Percentiles rank a stretch among this genome's conserved stretches.
These are phyloP conservation scores for Nebria salina DNA, from an alignment of 2,888 invertebrate genomes.

Conservation along the genomic window DNA sequence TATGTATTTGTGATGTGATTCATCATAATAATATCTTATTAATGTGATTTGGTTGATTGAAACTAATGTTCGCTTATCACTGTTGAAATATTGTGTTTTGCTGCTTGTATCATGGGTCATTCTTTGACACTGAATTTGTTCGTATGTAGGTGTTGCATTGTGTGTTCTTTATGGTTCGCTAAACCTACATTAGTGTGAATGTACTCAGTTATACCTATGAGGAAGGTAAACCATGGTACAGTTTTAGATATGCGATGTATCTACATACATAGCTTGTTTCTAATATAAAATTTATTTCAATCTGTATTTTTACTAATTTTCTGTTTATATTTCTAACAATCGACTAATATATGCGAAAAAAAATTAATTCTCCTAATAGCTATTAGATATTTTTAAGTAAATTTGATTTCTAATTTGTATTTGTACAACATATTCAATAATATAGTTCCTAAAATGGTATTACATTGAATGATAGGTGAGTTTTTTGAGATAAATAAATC, in stretches of 20 bases:
- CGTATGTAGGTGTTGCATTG: conserved; percentile 27
- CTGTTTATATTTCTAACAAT: too few species aligned
- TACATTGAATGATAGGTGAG: too few species aligned
- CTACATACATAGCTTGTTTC: not conserved
- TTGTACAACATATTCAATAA: too few species aligned
- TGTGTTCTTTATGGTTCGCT: conserved; percentile 31
- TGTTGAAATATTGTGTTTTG: not conserved
- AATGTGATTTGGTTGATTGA: not conserved
- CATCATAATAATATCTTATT: not conserved
- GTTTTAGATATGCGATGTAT: not conserved
- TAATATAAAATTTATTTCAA: not conserved
- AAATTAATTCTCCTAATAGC: too few species aligned
- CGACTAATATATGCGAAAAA: too few species aligned
- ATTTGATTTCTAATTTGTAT: too few species aligned
- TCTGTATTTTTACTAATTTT: not conserved
- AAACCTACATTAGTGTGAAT: conserved; percentile 29
- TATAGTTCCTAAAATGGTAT: too few species aligned
- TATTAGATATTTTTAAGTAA: too few species aligned
- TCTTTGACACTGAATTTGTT: not conserved
- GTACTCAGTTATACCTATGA: not conserved
- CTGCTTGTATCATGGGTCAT: not conserved
- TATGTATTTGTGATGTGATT: not conserved
- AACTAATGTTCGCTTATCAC: not conserved
- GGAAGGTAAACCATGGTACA: not conserved
- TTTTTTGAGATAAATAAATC: not conserved